Conservation (phyloP, 2,113 vertebrate species). For the Andinoacara biseriatus region DNA sequence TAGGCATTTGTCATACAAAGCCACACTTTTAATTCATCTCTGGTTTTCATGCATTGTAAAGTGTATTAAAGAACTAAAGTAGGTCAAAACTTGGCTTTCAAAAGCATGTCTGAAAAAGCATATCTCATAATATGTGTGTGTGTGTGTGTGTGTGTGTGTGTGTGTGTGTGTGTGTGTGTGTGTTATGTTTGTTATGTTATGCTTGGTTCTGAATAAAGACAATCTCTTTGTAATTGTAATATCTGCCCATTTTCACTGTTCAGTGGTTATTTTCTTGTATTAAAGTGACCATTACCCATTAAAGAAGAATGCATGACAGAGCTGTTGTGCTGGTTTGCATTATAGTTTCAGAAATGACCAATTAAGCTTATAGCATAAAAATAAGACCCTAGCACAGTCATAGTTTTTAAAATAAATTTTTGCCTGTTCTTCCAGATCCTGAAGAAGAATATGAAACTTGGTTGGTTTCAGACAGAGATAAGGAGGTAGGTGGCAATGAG, state of each 20-base stretch:
- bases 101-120: neutral
- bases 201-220: neutral
- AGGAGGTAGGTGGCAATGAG: constrained; percentile 44
- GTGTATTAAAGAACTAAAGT: neutral
- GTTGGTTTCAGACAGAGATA: constrained; percentile 69
- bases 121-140: neutral
- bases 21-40: neutral
- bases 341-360: neutral
- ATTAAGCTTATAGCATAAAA: neutral
- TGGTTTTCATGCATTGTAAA: neutral
- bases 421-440: constrained; percentile 51
- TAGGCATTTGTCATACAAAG: neutral
- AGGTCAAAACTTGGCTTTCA: neutral
- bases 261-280: neutral
- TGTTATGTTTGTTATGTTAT: too few relatives aligned
- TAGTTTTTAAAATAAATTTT: constrained; percentile 4
- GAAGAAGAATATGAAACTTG: constrained; percentile 37
- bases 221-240: neutral
- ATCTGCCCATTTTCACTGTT: neutral
- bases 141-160: neutral
- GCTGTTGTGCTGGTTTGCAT: neutral
- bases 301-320: neutral
- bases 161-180: too few relatives aligned
- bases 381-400: neutral
- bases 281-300: neutral